Conservation (phyloP, 2,888 invertebrate genomes). For the Panopea generosa region DNA sequence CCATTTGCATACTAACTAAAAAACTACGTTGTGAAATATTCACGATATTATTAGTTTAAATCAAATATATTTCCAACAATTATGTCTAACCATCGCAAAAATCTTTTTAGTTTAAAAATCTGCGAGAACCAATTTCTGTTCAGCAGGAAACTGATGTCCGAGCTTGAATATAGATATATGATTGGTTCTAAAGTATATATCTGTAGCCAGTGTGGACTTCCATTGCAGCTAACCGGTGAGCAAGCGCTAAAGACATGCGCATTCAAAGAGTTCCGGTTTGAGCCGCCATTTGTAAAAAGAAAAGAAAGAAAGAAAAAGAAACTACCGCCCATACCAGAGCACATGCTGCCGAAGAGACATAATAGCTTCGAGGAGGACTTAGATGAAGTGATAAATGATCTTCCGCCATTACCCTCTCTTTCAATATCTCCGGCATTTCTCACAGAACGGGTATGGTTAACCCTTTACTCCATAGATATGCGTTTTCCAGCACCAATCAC, state of each 20-base stretch:
- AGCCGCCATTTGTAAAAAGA: slow-evolving; percentile 53
- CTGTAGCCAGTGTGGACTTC: slow-evolving; percentile 28
- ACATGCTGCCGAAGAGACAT: slow-evolving; percentile 55
- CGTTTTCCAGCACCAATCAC: too few relatives aligned
- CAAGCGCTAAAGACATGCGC: slow-evolving; percentile 54
- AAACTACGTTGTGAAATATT: too few relatives aligned
- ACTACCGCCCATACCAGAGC: slow-evolving; percentile 57
- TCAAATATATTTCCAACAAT: too few relatives aligned
- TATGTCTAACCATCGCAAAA: too few relatives aligned
- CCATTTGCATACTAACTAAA: too few relatives aligned
- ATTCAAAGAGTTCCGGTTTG: slow-evolving; percentile 63
- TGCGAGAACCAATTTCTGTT: too few relatives aligned
- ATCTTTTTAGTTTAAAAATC: too few relatives aligned
- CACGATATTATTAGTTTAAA: too few relatives aligned
- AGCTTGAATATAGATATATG: slow-evolving; percentile 32
- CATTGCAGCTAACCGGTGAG: slow-evolving; percentile 57
- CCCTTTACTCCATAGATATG: too few relatives aligned
- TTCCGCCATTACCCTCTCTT: slow-evolving; percentile 41
- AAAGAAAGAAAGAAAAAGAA: slow-evolving; percentile 47
- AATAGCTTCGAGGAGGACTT: slow-evolving; percentile 53
- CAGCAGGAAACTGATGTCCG: too few relatives aligned
- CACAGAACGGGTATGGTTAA: slow-evolving; percentile 42
- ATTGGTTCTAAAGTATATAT: slow-evolving; percentile 7
- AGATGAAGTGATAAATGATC: slow-evolving; percentile 15
- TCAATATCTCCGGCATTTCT: slow-evolving; percentile 56